Percentiles rank a stretch among this genome's conserved stretches.
These are phyloP conservation scores for Trichoplax adhaerens DNA, from an alignment of 37 sponge, comb jelly and placozoan species.

Conservation along the genomic window DNA sequence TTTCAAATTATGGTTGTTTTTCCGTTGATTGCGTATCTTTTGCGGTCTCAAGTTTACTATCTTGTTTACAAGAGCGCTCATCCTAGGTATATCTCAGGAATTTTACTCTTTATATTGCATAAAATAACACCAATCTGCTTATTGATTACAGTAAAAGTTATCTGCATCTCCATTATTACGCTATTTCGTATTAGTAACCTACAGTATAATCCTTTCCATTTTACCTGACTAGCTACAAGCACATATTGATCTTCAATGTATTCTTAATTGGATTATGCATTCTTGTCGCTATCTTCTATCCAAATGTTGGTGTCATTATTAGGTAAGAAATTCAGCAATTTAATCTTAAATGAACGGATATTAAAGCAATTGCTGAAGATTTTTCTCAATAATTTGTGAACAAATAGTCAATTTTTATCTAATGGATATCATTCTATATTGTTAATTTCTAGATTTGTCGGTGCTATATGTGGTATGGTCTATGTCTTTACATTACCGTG, in stretches of 20 bases:
- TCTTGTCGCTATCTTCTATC: conserved; percentile 8
- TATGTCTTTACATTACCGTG: conserved; percentile 15
- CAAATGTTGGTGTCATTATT: neutral
- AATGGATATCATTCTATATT: too few species aligned
- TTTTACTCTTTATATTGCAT: neutral
- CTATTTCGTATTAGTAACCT: too few species aligned
- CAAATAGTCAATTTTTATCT: too few species aligned
- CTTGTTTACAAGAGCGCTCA: conserved; percentile 2
- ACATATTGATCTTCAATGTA: conserved; percentile 10
- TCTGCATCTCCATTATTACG: neutral
- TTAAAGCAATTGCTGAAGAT: too few species aligned
- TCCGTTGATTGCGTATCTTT: neutral
- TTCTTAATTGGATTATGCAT: neutral
- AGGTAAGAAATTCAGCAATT: neutral
- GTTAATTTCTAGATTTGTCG: conserved; percentile 2
- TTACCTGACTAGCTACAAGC: conserved; percentile 2
- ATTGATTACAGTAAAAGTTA: neutral
- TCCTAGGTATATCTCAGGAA: neutral
- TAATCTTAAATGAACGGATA: too few species aligned
- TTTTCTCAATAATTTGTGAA: too few species aligned
- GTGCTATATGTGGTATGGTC: conserved; percentile 5
- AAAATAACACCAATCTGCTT: too few species aligned
- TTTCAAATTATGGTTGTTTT: conserved; percentile 2
- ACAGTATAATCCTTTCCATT: too few species aligned
- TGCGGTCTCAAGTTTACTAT: conserved; percentile 3